These are phyloP conservation scores for Datnioides undecimradiatus DNA, from an alignment of 2,113 vertebrate species.

Conservation along the genomic window DNA sequence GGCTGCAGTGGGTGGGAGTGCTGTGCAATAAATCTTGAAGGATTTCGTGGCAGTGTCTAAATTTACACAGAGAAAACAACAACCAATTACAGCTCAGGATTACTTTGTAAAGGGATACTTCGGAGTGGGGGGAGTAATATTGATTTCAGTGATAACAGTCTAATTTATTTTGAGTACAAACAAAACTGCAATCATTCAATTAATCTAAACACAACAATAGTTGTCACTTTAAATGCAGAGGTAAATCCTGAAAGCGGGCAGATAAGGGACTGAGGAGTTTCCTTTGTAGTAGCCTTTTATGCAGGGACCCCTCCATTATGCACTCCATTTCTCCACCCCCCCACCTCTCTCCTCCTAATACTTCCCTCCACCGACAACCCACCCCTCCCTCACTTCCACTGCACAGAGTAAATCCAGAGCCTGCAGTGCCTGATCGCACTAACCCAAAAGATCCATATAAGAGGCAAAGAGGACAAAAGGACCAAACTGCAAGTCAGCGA, in stretches of 20 bases:
- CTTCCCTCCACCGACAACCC: slow-evolving; percentile 33
- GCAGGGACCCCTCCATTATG: slow-evolving; percentile 56
- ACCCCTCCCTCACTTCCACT: slow-evolving; percentile 64
- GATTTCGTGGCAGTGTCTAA: slow-evolving; percentile 43
- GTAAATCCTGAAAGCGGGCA: slow-evolving; percentile 42
- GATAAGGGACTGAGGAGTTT: slow-evolving; percentile 37
- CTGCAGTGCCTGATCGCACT: slow-evolving; percentile 69
- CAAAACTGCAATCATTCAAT: slow-evolving; percentile 32
- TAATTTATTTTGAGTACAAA: slow-evolving; percentile 52
- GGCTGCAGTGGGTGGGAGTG: slow-evolving; percentile 67
- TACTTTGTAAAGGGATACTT: slow-evolving; percentile 26
- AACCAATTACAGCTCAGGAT: slow-evolving; percentile 42
- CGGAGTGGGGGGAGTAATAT: slow-evolving; percentile 5
- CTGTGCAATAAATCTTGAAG: slow-evolving; percentile 64
- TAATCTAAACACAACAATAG: slow-evolving; percentile 44
- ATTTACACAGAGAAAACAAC: slow-evolving; percentile 47
- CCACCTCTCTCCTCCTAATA: slow-evolving; percentile 22
- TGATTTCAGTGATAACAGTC: slow-evolving; percentile 44
- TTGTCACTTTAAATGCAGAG: slow-evolving; percentile 48
- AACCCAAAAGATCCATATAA: slow-evolving; percentile 63
- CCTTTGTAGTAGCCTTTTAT: slow-evolving; percentile 49
- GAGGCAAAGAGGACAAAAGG: slow-evolving; percentile 52
- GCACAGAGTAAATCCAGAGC: slow-evolving; percentile 71
- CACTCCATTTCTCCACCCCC: slow-evolving; percentile 55
- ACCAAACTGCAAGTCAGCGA: slow-evolving; percentile 33